Evolutionary conservation across 2,888 invertebrate genomes (phyloP), one percentile per base, ranked within the genome.

Genomic region (Lycia hirtaria): DNA sequence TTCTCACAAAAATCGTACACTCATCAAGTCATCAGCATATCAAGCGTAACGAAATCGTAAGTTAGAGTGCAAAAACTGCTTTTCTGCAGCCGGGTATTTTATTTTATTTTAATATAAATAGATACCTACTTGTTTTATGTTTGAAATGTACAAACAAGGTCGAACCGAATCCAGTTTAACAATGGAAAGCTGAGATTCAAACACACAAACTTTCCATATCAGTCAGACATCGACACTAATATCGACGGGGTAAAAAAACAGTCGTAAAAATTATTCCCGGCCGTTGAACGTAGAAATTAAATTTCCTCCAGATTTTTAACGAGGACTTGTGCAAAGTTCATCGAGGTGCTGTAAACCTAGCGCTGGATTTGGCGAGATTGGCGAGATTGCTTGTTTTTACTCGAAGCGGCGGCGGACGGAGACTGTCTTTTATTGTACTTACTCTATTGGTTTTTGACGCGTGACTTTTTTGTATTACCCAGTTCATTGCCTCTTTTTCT

Each of bases 251-350:
- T 4, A 5, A 22, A 45, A 45, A 45, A 35, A 24, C 24, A 17
- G 24, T 47, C 47, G 33, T 50, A 40, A 56, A 50, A 14, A 30
- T 32, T 20, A 1, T 7, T 17, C 33, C 30, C 50, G 60, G 60
- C 60, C 62, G 44, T 54, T 58, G 62, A 59, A 62, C 43, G 49
- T n/a, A 30, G 33, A 62, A 55, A 61, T 60, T 54, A 56, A 60
- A 60, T 65, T 60, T 48, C 19, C 48, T 53, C 30, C 17, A 48
- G 49, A 51, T 64, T 43, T 58, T 38, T 14, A 43, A 38, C 40
- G 45, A 41, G 62, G 51, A 52, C 62, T 40, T 58, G 48, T 37
- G 48, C 44, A 60, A 66, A 64, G 56, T 62, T 62, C 40, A 43
- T 64, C 60, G 60, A 58, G 56, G 55, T 44, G 53, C 61, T 60